phyloP scores from a whole-genome alignment of 2,113 vertebrate species.

The Microcebus ravelobensis region DNA sequence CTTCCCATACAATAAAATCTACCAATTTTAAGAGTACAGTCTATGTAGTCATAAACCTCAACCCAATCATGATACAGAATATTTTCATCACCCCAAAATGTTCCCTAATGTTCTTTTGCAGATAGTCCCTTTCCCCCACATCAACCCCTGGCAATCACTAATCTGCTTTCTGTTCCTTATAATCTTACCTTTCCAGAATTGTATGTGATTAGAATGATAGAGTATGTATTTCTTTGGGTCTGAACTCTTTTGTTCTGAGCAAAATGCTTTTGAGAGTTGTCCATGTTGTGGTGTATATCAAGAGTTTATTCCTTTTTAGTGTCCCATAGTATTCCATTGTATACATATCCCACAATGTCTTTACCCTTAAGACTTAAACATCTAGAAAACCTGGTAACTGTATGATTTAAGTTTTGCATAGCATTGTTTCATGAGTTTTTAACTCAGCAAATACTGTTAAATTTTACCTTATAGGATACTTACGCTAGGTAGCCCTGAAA shows the following conservation, averaged over 20 bases:
- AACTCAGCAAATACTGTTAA: neutral
- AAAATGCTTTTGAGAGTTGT: neutral
- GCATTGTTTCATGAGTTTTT: constrained; percentile 22
- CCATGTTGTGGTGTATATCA: neutral
- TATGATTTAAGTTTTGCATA: neutral
- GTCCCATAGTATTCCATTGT: neutral
- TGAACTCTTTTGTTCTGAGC: neutral
- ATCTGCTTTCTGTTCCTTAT: neutral
- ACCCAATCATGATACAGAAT: neutral
- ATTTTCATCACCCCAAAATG: neutral
- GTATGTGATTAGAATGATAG: neutral
- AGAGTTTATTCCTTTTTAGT: neutral
- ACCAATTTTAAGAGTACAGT: neutral
- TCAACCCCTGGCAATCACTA: neutral
- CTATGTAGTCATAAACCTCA: neutral
- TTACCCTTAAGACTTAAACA: neutral
- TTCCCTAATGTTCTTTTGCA: neutral
- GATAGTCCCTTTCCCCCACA: neutral
- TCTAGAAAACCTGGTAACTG: neutral
- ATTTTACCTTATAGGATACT: neutral
- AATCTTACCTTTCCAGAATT: neutral
- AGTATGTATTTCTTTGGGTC: neutral
- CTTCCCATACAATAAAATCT: neutral
- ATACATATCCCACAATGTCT: neutral
- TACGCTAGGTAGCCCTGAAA: neutral